phyloP scores from a whole-genome alignment of 2,888 invertebrate genomes.

The Megamerina dolium region DNA sequence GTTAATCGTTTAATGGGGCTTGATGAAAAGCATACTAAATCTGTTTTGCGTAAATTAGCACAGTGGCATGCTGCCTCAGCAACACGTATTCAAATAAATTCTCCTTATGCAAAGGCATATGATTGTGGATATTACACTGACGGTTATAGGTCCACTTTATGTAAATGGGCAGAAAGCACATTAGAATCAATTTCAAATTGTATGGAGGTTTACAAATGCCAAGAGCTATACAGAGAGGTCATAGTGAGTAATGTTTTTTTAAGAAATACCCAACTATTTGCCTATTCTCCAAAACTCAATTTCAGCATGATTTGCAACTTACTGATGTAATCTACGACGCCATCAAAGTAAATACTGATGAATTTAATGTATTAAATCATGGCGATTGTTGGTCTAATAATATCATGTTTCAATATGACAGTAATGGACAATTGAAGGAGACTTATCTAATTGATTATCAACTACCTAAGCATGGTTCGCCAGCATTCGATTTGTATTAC shows the following conservation, averaged over 20 bases:
- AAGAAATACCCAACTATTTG: too few species aligned
- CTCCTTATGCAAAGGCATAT: constrained; percentile 18
- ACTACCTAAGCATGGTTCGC: constrained; percentile 28
- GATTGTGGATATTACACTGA: constrained; percentile 17
- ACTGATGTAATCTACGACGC: too few species aligned
- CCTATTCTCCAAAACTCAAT: too few species aligned
- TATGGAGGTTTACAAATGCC: too few species aligned
- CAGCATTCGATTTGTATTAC: constrained; percentile 33
- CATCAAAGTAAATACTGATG: constrained; percentile 19
- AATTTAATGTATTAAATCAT: constrained; percentile 36
- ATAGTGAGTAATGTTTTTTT: too few species aligned
- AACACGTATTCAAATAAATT: constrained; percentile 20
- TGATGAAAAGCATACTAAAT: constrained; percentile 29
- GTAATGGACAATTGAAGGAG: constrained; percentile 26
- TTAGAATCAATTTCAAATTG: too few species aligned
- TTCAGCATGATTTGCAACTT: too few species aligned
- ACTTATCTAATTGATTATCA: constrained; percentile 32
- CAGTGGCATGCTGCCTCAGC: constrained; percentile 37
- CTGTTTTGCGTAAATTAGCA: constrained; percentile 30
- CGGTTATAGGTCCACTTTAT: too few species aligned
- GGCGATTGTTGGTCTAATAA: constrained; percentile 37
- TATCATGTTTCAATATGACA: constrained; percentile 30
- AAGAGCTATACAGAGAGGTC: too few species aligned
- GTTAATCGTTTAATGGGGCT: constrained; percentile 29
- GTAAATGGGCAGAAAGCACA: too few species aligned